phyloP scores from a whole-genome alignment of 1,140 invertebrate species.

The Solen grandis region DNA sequence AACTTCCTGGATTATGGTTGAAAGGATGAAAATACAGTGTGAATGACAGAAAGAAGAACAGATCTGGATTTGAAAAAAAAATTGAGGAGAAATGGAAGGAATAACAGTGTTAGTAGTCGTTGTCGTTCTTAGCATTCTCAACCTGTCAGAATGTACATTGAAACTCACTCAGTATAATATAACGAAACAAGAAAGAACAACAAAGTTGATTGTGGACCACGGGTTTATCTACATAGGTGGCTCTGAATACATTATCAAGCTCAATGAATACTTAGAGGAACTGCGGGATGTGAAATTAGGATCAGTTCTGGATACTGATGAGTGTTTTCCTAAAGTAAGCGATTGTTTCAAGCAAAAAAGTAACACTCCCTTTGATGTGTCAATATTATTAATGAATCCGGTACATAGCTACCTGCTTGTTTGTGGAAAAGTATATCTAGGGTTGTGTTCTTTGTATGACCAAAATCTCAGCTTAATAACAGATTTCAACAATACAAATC shows the following conservation, averaged over 20 bases:
- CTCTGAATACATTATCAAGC: background rate
- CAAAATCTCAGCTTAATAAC: conserved; percentile 10
- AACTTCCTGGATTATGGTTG: too few relatives aligned
- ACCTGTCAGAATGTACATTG: too few relatives aligned
- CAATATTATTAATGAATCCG: conserved; percentile 50
- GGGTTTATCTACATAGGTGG: background rate
- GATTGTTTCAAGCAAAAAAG: background rate
- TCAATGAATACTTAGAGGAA: conserved; percentile 51
- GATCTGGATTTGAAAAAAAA: too few relatives aligned
- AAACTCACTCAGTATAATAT: too few relatives aligned
- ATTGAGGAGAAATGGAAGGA: too few relatives aligned
- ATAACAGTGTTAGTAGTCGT: too few relatives aligned
- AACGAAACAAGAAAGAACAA: background rate
- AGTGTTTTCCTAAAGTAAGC: conserved; percentile 45
- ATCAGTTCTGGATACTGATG: conserved; percentile 28
- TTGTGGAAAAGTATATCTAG: conserved; percentile 58
- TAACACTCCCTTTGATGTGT: conserved; percentile 37
- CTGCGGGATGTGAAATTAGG: conserved; percentile 13
- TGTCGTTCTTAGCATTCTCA: too few relatives aligned
- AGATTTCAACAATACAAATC: conserved; percentile 8
- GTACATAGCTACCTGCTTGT: conserved; percentile 56
- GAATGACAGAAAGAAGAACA: too few relatives aligned
- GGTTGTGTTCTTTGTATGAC: conserved; percentile 51
- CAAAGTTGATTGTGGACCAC: background rate
- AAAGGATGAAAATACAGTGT: too few relatives aligned